Conservation (phyloP, 2,797 vertebrate species). For the Peromyscus nudipes region DNA sequence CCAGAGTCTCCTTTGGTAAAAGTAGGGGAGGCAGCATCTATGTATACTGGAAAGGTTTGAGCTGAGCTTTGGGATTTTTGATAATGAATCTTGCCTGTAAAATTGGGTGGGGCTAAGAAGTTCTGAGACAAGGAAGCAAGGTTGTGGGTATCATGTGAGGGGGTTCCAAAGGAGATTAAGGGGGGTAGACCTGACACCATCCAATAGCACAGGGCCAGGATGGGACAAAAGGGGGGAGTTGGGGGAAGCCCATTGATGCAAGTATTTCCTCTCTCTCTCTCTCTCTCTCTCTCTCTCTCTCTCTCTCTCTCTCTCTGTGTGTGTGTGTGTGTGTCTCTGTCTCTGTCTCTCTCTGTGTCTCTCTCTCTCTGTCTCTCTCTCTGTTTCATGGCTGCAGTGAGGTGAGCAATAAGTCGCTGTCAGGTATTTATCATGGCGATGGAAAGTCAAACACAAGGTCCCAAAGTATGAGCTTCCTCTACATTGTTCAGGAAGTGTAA, state of each 20-base stretch:
- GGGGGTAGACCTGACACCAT: neutral
- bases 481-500: constrained; percentile 29
- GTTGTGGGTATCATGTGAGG: neutral
- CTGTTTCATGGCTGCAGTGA: neutral
- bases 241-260: too few relatives aligned
- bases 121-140: neutral
- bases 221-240: too few relatives aligned
- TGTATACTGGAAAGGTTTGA: neutral
- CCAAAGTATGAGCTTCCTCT: neutral
- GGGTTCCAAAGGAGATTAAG: neutral
- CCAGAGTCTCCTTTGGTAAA: neutral
- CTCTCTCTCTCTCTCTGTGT: too few relatives aligned
- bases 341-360: too few relatives aligned
- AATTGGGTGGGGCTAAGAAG: neutral
- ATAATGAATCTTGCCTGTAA: neutral
- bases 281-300: too few relatives aligned
- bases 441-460: neutral
- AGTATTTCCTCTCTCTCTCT: too few relatives aligned
- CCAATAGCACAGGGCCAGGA: neutral
- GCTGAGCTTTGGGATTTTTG: neutral
- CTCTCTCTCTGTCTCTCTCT: too few relatives aligned
- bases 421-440: neutral
- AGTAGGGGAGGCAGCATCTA: neutral
- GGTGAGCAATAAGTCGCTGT: neutral
- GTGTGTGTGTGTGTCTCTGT: too few relatives aligned